These are phyloP conservation scores for Probaryconus sp. DNA, from an alignment of 1,140 invertebrate genomes.

Conservation along the genomic window DNA sequence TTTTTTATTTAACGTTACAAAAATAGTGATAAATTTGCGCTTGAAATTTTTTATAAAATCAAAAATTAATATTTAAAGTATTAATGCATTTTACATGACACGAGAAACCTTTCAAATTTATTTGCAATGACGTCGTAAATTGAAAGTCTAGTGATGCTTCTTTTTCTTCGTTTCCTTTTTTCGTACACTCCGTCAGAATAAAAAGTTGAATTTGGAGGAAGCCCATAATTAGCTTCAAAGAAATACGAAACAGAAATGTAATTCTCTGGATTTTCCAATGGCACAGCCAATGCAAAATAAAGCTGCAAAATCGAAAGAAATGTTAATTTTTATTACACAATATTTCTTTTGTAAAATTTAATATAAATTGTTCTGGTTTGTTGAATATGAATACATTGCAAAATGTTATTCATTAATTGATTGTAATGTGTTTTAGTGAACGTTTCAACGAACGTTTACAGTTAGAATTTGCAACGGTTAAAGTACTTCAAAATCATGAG, in stretches of 20 bases:
- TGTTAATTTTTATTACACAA: slow-evolving; percentile 10
- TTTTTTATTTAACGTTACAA: slow-evolving; percentile 5
- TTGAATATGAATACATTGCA: too few species aligned
- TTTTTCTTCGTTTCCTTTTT: slow-evolving; percentile 51
- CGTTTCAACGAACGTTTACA: slow-evolving; percentile 45
- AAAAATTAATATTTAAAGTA: slow-evolving; percentile 8
- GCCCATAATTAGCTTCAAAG: slow-evolving; percentile 84
- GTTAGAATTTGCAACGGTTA: slow-evolving; percentile 30
- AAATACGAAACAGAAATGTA: slow-evolving; percentile 86
- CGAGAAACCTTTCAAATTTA: slow-evolving; percentile 74
- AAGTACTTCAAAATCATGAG: slow-evolving; percentile 28
- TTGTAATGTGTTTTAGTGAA: not conserved
- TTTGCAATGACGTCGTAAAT: slow-evolving; percentile 69
- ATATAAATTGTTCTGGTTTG: too few species aligned
- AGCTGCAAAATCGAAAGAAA: slow-evolving; percentile 70
- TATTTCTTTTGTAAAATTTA: too few species aligned
- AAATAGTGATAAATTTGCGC: slow-evolving; percentile 1
- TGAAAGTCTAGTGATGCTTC: slow-evolving; percentile 68
- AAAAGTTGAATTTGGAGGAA: slow-evolving; percentile 76
- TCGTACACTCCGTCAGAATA: slow-evolving; percentile 42
- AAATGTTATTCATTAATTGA: too few species aligned
- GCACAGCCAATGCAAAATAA: slow-evolving; percentile 84
- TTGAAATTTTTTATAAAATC: not conserved
- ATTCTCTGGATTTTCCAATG: slow-evolving; percentile 83
- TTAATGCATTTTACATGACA: too few species aligned